Evolutionary conservation across 2,113 vertebrate species (phyloP).

Genomic region (Phaethornis superciliosus): DNA sequence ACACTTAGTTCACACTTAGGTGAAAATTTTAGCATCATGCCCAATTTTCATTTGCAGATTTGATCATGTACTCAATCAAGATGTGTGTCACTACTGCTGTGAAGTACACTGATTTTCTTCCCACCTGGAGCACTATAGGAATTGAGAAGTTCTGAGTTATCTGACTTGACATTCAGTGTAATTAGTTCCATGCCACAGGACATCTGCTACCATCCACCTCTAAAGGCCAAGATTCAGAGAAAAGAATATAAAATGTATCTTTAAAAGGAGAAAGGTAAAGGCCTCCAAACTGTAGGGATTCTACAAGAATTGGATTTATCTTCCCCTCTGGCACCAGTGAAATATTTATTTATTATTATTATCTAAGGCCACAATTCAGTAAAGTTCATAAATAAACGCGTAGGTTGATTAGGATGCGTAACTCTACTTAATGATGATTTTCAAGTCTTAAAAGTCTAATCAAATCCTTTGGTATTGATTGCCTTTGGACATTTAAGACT

Average conservation of each 20-base stretch:
- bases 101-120: slow-evolving; percentile 52
- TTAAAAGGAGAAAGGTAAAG: neutral
- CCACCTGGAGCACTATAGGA: neutral
- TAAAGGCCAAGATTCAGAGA: neutral
- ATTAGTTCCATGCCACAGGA: slow-evolving; percentile 16
- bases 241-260: neutral
- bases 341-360: neutral
- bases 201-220: neutral
- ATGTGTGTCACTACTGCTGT: neutral
- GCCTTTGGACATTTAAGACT: neutral
- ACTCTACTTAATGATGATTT: neutral
- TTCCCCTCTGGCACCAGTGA: neutral
- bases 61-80: slow-evolving; percentile 1
- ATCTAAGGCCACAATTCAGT: neutral
- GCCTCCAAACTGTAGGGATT: neutral
- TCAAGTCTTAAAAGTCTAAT: neutral
- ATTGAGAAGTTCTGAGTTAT: slow-evolving; percentile 24
- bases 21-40: neutral
- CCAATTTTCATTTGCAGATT: slow-evolving; percentile 1
- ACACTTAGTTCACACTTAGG: neutral
- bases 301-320: neutral
- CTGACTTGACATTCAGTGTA: slow-evolving; percentile 22
- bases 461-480: neutral
- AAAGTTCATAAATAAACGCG: neutral
- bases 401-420: neutral